phyloP scores from a whole-genome alignment of 2,888 invertebrate species.

The Hipparchia semele region DNA sequence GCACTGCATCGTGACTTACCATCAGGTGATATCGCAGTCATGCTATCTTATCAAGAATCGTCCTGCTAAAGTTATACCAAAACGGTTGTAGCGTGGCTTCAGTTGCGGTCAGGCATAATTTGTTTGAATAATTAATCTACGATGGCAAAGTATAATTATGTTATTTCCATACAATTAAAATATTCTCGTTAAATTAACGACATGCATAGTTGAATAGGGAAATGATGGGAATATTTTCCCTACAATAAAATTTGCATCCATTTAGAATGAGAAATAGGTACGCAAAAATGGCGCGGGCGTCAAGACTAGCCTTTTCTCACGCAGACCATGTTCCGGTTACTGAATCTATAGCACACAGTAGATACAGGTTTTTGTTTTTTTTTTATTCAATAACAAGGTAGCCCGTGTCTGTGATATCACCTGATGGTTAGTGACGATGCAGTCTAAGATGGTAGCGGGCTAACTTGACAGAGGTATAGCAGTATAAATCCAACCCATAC shows the following conservation, averaged over 20 bases:
- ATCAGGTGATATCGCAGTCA: too few species aligned
- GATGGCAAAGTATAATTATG: not conserved
- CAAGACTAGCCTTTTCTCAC: conserved; percentile 58
- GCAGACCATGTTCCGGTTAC: conserved; percentile 45
- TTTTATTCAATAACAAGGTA: too few species aligned
- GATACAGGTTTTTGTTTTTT: conserved; percentile 11
- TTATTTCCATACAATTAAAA: not conserved
- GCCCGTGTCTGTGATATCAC: too few species aligned
- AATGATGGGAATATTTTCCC: conserved; percentile 47
- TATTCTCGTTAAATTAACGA: conserved; percentile 29
- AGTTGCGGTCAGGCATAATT: too few species aligned
- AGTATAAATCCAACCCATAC: too few species aligned
- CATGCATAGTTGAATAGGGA: conserved; percentile 32
- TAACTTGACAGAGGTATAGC: too few species aligned
- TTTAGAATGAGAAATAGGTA: conserved; percentile 53
- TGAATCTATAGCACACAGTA: not conserved
- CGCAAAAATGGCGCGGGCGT: conserved; percentile 54
- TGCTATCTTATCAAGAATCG: too few species aligned
- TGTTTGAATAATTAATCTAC: not conserved
- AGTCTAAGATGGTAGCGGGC: too few species aligned
- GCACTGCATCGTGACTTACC: too few species aligned
- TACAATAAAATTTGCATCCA: conserved; percentile 52
- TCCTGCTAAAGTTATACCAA: too few species aligned
- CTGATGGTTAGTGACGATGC: too few species aligned
- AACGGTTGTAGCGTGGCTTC: too few species aligned